phyloP scores from a whole-genome alignment of 2,797 vertebrate genomes.

The Danio albolineatus region DNA sequence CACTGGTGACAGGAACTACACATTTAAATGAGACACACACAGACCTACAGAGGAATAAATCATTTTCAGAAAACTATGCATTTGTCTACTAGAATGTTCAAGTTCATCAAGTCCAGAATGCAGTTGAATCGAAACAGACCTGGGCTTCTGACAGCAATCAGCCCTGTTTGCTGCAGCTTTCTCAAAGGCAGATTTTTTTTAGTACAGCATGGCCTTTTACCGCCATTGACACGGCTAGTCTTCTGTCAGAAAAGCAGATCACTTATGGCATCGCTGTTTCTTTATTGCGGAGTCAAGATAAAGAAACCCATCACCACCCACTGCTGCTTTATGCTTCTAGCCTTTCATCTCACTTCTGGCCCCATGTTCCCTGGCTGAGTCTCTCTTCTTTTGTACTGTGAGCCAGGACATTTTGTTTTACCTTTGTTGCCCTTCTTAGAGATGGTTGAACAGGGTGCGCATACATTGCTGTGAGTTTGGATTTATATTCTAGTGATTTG shows the following conservation, averaged over 20 bases:
- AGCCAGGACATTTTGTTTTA: conserved; percentile 42
- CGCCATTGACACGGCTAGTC: conserved; percentile 4
- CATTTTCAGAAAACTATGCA: not conserved
- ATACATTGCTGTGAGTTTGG: not conserved
- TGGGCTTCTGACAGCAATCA: not conserved
- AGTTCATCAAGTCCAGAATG: conserved; percentile 9
- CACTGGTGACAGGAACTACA: not conserved
- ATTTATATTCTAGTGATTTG: not conserved
- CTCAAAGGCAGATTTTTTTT: not conserved
- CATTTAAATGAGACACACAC: not conserved
- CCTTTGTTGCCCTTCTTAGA: conserved; percentile 18
- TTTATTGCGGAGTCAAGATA: conserved; percentile 35
- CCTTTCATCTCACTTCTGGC: conserved; percentile 32
- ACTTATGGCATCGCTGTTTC: conserved; percentile 31
- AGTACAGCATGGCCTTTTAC: conserved; percentile 34
- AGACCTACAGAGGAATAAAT: not conserved
- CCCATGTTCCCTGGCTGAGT: conserved; percentile 10
- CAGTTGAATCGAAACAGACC: conserved; percentile 11
- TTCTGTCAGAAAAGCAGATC: conserved; percentile 30
- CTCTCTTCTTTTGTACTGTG: conserved; percentile 24
- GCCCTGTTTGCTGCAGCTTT: conserved; percentile 13
- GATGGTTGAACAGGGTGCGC: not conserved
- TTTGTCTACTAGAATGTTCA: conserved; percentile 3
- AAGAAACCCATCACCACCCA: conserved; percentile 45
- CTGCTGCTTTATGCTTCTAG: conserved; percentile 21